A percentile compares a stretch with the other conserved stretches of the same genome.
Evolutionary conservation across 2,797 vertebrate species (phyloP).

Genomic region (Gallinago solitaria): DNA sequence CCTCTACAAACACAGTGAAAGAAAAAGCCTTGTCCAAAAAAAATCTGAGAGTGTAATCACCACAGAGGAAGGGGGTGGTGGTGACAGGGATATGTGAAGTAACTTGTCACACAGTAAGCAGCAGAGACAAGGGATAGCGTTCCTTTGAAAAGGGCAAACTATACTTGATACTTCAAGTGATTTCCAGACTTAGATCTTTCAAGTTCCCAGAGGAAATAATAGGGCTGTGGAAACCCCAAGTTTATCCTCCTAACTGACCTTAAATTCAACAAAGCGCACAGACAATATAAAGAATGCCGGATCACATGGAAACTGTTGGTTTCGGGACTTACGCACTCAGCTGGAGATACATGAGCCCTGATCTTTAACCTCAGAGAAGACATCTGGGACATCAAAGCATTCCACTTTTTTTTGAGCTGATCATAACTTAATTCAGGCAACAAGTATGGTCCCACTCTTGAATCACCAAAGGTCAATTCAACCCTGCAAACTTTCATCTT

Average conservation of each 20-base stretch:
- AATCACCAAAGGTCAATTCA: not conserved
- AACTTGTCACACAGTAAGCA: conserved; percentile 50
- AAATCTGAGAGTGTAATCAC: conserved; percentile 16
- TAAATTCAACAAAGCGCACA: conserved; percentile 42
- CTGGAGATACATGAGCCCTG: conserved; percentile 57
- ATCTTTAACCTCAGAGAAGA: conserved; percentile 58
- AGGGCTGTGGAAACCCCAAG: conserved; percentile 50
- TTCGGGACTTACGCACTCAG: conserved; percentile 53
- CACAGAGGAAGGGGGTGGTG: not conserved
- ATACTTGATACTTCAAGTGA: conserved; percentile 51
- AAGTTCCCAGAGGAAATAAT: conserved; percentile 63
- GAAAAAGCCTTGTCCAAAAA: conserved; percentile 43
- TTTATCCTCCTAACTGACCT: conserved; percentile 67
- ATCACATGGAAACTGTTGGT: conserved; percentile 62
- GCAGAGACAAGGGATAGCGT: not conserved
- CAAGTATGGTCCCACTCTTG: not conserved
- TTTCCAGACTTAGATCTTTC: conserved; percentile 61
- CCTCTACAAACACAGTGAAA: conserved; percentile 29
- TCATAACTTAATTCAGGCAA: conserved; percentile 60
- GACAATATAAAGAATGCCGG: conserved; percentile 59
- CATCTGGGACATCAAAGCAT: conserved; percentile 64
- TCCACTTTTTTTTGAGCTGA: conserved; percentile 1
- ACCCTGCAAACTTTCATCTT: conserved; percentile 1
- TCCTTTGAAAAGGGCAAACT: conserved; percentile 48
- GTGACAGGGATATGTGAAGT: conserved; percentile 12